Conservation (phyloP, 2,888 invertebrate species). For the Thymelicus lineola region DNA sequence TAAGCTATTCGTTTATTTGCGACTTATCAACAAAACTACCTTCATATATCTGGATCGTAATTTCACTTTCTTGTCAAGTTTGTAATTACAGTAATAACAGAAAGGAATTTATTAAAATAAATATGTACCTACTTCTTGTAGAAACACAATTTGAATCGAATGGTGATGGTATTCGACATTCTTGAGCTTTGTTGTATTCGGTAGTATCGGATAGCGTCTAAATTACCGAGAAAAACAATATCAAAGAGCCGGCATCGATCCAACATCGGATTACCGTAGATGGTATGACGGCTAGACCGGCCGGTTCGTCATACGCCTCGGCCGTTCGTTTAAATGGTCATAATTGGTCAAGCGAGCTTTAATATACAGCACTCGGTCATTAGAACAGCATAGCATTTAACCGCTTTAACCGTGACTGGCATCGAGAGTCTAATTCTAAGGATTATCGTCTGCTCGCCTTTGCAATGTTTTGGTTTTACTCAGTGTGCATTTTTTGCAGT, state of each 20-base stretch:
- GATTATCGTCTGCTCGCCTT: conserved; percentile 25
- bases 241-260: conserved; percentile 70
- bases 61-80: conserved; percentile 33
- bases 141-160: conserved; percentile 18
- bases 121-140: background rate
- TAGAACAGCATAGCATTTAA: conserved; percentile 60
- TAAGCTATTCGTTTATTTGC: conserved; percentile 44
- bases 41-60: conserved; percentile 20
- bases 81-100: conserved; percentile 33
- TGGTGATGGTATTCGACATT: conserved; percentile 22
- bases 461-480: conserved; percentile 29
- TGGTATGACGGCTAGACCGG: conserved; percentile 68
- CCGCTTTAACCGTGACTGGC: conserved; percentile 48
- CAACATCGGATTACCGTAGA: conserved; percentile 75
- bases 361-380: conserved; percentile 69
- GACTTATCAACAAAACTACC: conserved; percentile 28
- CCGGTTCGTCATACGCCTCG: conserved; percentile 68
- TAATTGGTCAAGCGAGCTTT: conserved; percentile 73
- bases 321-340: conserved; percentile 77
- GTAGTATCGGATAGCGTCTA: conserved; percentile 63
- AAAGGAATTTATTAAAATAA: conserved; percentile 18
- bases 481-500: conserved; percentile 16
- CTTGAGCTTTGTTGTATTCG: conserved; percentile 40
- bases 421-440: conserved; percentile 39
- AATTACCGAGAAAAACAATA: conserved; percentile 68